Conservation (phyloP, 2,888 invertebrate genomes). For the Ormyrus pomaceus region DNA sequence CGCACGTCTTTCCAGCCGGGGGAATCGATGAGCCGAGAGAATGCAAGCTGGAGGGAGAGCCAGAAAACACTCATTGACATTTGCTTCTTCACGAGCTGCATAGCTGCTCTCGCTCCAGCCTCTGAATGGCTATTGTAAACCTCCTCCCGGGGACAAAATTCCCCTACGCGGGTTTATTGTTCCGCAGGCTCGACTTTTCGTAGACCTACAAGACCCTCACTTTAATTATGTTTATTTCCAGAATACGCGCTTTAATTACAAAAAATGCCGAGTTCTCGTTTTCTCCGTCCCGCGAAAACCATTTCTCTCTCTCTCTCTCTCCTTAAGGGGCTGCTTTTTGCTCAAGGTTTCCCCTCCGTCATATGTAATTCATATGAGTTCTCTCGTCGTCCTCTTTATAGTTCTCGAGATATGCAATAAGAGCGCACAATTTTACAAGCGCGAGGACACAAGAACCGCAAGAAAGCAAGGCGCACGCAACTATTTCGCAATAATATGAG, state of each 20-base stretch:
- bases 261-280: too few species aligned
- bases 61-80: constrained; percentile 21
- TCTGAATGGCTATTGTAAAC: too few species aligned
- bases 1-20: background rate
- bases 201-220: too few species aligned
- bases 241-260: too few species aligned
- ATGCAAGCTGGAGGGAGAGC: background rate
- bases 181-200: too few species aligned
- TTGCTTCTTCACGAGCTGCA: background rate
- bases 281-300: too few species aligned
- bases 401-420: constrained; percentile 33
- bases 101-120: too few species aligned
- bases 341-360: background rate
- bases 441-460: constrained; percentile 1
- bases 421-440: constrained; percentile 14
- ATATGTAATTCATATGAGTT: constrained; percentile 30
- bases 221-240: too few species aligned
- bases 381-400: constrained; percentile 14
- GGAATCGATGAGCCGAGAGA: background rate
- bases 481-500: constrained; percentile 41
- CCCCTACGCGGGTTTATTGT: too few species aligned
- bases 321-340: background rate
- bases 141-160: too few species aligned
- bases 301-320: background rate
- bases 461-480: constrained; percentile 6